These are phyloP conservation scores for Ommatoiulus sabulosus DNA, from an alignment of 2,888 invertebrate genomes.

Conservation along the genomic window DNA sequence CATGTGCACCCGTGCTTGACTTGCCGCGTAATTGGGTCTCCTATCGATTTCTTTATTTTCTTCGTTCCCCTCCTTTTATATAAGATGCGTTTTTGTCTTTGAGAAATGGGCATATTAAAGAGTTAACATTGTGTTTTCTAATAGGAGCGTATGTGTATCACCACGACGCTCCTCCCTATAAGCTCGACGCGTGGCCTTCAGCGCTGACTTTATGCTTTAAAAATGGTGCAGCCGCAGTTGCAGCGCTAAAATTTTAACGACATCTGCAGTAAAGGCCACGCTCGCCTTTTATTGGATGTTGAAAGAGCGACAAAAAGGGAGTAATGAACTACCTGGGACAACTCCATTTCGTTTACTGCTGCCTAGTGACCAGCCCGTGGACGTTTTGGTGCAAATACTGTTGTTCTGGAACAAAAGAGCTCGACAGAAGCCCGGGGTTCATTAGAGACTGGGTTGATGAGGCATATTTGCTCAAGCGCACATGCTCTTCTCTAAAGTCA, in stretches of 20 bases:
- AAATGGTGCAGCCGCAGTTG: conserved; percentile 41
- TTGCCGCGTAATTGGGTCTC: conserved; percentile 2
- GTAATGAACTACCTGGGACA: conserved; percentile 1
- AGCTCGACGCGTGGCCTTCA: conserved; percentile 9
- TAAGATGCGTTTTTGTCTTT: background rate
- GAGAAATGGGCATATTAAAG: conserved; percentile 31
- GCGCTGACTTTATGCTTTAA: conserved; percentile 36
- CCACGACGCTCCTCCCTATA: background rate
- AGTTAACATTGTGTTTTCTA: conserved; percentile 40
- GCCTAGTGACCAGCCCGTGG: background rate
- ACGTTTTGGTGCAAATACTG: background rate
- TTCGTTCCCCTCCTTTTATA: background rate
- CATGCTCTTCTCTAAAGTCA: no score
- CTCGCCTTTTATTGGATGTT: conserved; percentile 40
- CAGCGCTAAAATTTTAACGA: conserved; percentile 40
- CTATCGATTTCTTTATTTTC: conserved; percentile 21
- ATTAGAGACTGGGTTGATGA: background rate
- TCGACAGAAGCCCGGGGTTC: background rate
- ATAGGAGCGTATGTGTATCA: background rate
- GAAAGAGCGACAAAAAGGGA: conserved; percentile 43
- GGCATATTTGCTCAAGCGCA: no score
- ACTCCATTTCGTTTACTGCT: background rate
- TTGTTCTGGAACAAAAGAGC: background rate
- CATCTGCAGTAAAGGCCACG: conserved; percentile 40
- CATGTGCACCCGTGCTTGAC: background rate